These are phyloP conservation scores for Drosophila guanche DNA, from an alignment of 1,140 invertebrate species.

Conservation along the genomic window DNA sequence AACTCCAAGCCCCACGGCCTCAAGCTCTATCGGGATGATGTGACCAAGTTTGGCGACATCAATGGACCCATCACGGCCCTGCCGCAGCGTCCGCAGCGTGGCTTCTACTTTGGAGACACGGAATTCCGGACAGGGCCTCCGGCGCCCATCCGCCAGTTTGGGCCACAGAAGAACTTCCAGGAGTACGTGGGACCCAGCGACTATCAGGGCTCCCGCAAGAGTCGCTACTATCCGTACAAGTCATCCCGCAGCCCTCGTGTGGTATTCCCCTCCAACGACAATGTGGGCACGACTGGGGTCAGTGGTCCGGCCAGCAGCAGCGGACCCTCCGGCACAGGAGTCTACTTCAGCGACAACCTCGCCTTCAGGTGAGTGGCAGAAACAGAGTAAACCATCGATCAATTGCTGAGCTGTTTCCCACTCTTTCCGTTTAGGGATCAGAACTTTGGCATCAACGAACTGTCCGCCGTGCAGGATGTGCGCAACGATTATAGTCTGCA, in stretches of 20 bases:
- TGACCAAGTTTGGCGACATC: conserved; percentile 82
- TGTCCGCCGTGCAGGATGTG: conserved; percentile 84
- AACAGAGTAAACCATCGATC: no score
- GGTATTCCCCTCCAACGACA: conserved; percentile 85
- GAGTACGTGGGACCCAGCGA: conserved; percentile 69
- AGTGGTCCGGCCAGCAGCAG: conserved; percentile 61
- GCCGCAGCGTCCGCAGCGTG: conserved; percentile 67
- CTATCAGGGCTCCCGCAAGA: conserved; percentile 72
- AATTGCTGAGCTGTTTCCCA: neutral
- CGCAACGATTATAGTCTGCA: conserved; percentile 85
- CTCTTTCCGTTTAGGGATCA: conserved; percentile 83
- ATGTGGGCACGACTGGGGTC: conserved; percentile 83
- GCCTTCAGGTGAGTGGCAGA: conserved; percentile 84
- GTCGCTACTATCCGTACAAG: conserved; percentile 76
- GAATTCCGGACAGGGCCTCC: conserved; percentile 73
- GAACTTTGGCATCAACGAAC: conserved; percentile 85
- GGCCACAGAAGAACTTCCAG: conserved; percentile 76
- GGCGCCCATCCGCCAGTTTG: conserved; percentile 61
- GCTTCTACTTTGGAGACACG: conserved; percentile 72
- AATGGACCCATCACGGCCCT: conserved; percentile 81
- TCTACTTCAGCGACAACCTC: conserved; percentile 85
- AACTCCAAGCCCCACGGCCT: conserved; percentile 76
- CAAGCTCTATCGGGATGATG: conserved; percentile 78
- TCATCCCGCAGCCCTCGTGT: conserved; percentile 85
- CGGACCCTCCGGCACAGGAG: conserved; percentile 72